A percentile compares a stretch with the other conserved stretches of the same genome.
Conservation (phyloP, 2,113 vertebrate genomes). For the Glaucomys volans region DNA sequence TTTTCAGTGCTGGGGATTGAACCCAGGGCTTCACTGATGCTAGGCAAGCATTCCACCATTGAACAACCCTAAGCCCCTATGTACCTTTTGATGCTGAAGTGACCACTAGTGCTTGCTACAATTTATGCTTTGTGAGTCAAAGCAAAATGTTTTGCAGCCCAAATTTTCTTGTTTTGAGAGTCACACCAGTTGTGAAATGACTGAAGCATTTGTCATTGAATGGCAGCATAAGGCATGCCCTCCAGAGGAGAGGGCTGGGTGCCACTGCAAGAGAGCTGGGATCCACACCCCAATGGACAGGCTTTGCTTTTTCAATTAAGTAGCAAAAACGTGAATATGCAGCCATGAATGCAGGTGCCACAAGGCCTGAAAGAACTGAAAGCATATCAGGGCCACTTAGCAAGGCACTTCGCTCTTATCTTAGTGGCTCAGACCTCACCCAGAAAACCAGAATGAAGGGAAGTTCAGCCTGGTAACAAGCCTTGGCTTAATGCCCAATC, state of each 20-base stretch:
- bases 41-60: not conserved
- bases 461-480: not conserved
- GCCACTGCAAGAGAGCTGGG: not conserved
- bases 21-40: too few species aligned
- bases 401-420: not conserved
- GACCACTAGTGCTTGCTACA: not conserved
- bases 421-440: not conserved
- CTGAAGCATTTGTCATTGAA: not conserved
- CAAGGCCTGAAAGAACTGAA: not conserved
- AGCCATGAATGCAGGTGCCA: not conserved
- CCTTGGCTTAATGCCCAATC: not conserved
- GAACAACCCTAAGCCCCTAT: not conserved
- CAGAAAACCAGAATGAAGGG: not conserved
- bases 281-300: not conserved
- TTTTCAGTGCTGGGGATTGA: not conserved
- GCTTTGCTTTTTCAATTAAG: not conserved
- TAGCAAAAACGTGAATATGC: not conserved
- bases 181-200: not conserved
- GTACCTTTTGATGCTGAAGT: not conserved
- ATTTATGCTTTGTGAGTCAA: conserved; percentile 39
- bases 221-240: not conserved
- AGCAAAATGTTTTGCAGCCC: conserved; percentile 26
- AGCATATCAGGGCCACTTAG: not conserved
- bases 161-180: conserved; percentile 28
- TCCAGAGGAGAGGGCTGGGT: not conserved